Conservation (phyloP, 2,113 vertebrate species). For the Eidolon helvum region DNA sequence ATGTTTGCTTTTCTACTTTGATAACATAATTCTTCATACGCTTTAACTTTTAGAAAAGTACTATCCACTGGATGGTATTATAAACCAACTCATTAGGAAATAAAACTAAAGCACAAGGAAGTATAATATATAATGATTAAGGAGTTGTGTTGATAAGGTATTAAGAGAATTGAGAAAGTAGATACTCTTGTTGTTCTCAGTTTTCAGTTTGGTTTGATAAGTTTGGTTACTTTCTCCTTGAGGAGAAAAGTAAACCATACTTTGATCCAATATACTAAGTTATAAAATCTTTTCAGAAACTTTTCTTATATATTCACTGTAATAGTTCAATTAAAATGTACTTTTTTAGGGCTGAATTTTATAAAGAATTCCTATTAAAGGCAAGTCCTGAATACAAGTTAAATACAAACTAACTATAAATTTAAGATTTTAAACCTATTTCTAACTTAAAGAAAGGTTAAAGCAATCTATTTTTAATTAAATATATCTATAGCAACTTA, state of each 20-base stretch:
- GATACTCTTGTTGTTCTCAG: background rate
- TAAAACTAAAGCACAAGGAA: conserved; percentile 3
- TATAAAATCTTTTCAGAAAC: conserved; percentile 52
- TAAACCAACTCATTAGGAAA: background rate
- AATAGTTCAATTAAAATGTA: conserved; percentile 49
- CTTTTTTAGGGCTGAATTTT: conserved; percentile 5
- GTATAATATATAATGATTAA: background rate
- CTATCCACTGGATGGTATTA: background rate
- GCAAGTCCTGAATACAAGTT: conserved; percentile 67
- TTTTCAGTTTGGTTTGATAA: background rate
- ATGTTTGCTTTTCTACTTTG: background rate
- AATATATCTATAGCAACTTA: conserved; percentile 77
- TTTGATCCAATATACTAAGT: conserved; percentile 25
- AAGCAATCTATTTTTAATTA: conserved; percentile 84
- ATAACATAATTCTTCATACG: background rate
- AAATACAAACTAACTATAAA: conserved; percentile 76
- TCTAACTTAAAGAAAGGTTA: conserved; percentile 81
- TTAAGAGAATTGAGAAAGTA: background rate
- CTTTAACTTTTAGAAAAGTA: background rate
- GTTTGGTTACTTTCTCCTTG: background rate
- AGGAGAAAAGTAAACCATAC: conserved; percentile 16
- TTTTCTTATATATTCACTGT: background rate
- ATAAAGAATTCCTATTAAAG: conserved; percentile 71
- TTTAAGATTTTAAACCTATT: conserved; percentile 78
- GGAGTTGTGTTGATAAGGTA: background rate